Evolutionary conservation across 2,113 vertebrate species (phyloP), one percentile per base, ranked within the genome.

Genomic region (Microcebus griseorufus): DNA sequence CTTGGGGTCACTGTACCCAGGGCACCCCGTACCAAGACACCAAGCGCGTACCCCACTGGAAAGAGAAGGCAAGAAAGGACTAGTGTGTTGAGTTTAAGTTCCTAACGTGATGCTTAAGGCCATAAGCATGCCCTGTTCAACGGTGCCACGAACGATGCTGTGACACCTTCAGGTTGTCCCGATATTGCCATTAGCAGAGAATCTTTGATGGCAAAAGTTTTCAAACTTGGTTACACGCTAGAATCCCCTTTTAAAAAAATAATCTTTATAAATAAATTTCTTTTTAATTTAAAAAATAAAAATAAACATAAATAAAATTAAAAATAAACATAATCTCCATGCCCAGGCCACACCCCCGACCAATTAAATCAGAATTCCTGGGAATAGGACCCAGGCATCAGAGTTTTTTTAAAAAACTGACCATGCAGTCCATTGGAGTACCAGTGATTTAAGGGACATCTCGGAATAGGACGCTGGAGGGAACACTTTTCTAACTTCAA

Each of bases 1-100:
- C n/a, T 6, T 4, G 0, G 80, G 95, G 96, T 65, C 96, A 88
- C 32, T 45, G 93, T 95, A 45, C 0, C 96, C 90, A 27, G 84
- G 81, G 78, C 88, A 82, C 64, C 32, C 0, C 22, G 81, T 1
- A 18, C 65, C 37, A 4, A 69, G 37, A 72, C 14, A 29, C 45
- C 53, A 27, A 72, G 80, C 48, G 34, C 64, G 12, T 1, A 0
- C 1, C 17, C 45, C 27, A 4, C 32, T 48, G 81, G 58, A 39
- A 34, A 45, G 78, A 29, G 42, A 70, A 32, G 23, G 12, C 18
- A 3, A 32, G 25, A 16, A 17, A 3, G 23, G 37, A 1, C 51
- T 22, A 32, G 9, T 11, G 2, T 0, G 2, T 7, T 64, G 60
- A 45, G 25, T 58, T 8, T 0, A 42, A 4, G 23, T 85, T 45